Base-by-base conservation (phyloP, 2,797 vertebrate species). In the Syngnathus rostellatus region DNA sequence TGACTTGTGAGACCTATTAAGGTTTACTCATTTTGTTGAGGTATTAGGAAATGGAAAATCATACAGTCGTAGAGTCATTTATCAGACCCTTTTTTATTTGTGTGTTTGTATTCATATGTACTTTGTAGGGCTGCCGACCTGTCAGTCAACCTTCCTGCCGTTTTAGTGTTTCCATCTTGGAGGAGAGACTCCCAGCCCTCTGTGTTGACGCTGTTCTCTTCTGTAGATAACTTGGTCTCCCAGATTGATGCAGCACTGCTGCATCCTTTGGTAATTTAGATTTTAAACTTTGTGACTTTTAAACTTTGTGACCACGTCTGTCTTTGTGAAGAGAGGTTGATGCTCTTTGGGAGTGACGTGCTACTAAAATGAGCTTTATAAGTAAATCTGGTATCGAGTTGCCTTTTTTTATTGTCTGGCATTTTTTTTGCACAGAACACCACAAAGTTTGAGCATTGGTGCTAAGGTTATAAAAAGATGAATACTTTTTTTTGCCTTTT, bases 221-320 rank as follows among this genome's bases (percentile, higher is more conserved):
- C 72, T 0, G 2, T 43, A 0, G 75, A 85, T 12, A 88, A 93
- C 45, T 76, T 95, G 65, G 74, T 91, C 63, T 72, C 81, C 46
- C 77, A 77, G 46, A 84, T 97, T 62, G 88, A 77, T 72, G 45
- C 71, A 1, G 81, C 86, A 0, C 70, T 89, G 66, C 87, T 93
- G 76, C 93, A 92, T 45, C 21, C 75, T 6, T 91, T 97, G 90
- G 97, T 99, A 87, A 93, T 90, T 87, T 53, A 63, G 5, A 12
- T 21, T 53, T 23, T 10, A 21, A 23, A 31, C 10, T 65, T 68
- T 57, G 12, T 64, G 12, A 1, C 3, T 21, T 53, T 23, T 10
- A 21, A 23, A 31, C 10, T 65, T 68, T 57, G 12, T 64, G 12
- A 1, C 3, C 8, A 2, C 1, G 1, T 55, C 21, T 31, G 50